Evolutionary conservation across 2,888 invertebrate genomes (phyloP), one percentile per base, ranked within the genome.

Genomic region (Limenitis camilla): DNA sequence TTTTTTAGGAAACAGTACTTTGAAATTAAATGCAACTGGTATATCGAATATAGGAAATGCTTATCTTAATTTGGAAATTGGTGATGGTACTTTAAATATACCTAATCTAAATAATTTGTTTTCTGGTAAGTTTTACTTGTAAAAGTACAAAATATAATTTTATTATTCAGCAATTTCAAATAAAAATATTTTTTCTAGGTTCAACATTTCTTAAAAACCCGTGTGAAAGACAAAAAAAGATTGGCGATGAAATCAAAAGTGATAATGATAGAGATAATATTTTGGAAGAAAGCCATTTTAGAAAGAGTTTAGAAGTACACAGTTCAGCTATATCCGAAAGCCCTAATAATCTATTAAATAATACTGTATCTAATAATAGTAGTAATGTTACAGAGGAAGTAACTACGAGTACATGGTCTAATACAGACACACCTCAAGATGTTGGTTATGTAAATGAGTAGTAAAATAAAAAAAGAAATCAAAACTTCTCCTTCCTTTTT

Each of bases 21-120:
- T 83, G 56, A 75, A 72, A 60, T 51, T 84, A 44, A 72, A 80
- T 57, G 72, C 78, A 11, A 63, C 66, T 6, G 83, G 84, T 60
- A 77, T 84, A 65, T 81, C 82, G 36, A 82, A 83, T 65, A 64
- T 84, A 58, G 84, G 84, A 1, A 74, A 69, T 64, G 71, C 73
- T 29, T 69, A 68, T 28, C 45, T 83, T 28, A 69, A 77, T 38
- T 43, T 84, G 32, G 72, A 63, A 1, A 64, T 74, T 5, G 72
- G 63, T 31, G 71, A 80, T 5, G 72, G 69, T 8, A 68, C 64
- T 4, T 48, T 78, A 7, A 59, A 70, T 40, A 66, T 81, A 54
- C 81, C 82, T 2, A 79, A 79, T 48, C 56, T 81, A 31, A 65
- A 67, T 32, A 65, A 72, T 55, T 64, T 82, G 53, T 73, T 82